Base-by-base conservation (phyloP, 2,888 invertebrate genomes). In the Limnephilus marmoratus region DNA sequence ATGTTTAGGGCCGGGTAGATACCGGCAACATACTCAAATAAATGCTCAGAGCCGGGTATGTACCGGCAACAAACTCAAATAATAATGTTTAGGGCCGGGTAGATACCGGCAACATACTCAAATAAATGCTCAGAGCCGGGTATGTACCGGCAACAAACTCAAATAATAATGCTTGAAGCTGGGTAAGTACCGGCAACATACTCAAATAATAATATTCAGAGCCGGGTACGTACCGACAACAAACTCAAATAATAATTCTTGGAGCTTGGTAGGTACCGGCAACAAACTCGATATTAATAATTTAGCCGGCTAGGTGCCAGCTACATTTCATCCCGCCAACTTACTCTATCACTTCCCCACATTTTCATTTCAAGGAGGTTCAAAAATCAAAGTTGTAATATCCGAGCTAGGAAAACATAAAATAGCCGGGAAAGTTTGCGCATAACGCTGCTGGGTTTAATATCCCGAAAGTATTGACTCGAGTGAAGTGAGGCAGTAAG, bases 401-500 rank as follows among this genome's bases (percentile, higher is more conserved):
- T 83, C 83, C 83, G 37, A 83, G 34, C 41, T 83, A 18, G 83
- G 37, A 83, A 37, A 83, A 37, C 37, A 83, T 24, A 83, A 83
- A 34, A 83, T 68, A 34, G 24, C 13, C 83, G 24, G 83, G 83
- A 83, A 83, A 83, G 83, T 83, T 83, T 83, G 37, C 83, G 24
- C 83, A 83, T 34, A 34, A 83, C 34, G 83, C 68, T 68, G 68
- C 41, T 41, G 83, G 83, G 83, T 83, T 37, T 83, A 83, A 83
- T 83, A 83, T 83, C 83, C 83, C 83, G 83, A 83, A 83, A 83
- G 83, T 83, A 83, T 83, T 83, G 83, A 83, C 83, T 83, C 83
- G 34, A 34, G 83, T 83, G 83, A 83, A 83, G 83, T 83, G 83
- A 83, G 31, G 83, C 83, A 41, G 24, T 34, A 83, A 37, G 37